Evolutionary conservation across 2,113 vertebrate species (phyloP).

Genomic region (Mesocricetus auratus): DNA sequence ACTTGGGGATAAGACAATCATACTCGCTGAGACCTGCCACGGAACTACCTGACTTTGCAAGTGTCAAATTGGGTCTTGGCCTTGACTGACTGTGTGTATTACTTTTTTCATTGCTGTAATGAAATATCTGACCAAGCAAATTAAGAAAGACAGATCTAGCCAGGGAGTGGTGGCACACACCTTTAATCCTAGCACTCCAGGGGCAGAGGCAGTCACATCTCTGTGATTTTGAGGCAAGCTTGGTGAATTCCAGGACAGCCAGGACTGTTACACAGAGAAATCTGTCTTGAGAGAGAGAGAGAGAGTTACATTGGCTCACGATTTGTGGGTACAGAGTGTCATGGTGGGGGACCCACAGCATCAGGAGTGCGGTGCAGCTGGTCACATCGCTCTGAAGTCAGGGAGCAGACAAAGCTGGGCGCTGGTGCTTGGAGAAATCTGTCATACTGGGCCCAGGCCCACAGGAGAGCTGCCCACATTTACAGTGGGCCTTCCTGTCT

Average conservation of each 20-base stretch:
- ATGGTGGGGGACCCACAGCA: background rate
- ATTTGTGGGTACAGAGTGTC: background rate
- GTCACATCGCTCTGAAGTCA: background rate
- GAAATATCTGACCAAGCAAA: background rate
- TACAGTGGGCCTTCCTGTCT: background rate
- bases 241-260: background rate
- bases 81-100: background rate
- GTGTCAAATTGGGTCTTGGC: background rate
- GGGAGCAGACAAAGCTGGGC: background rate
- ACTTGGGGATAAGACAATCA: background rate
- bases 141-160: background rate
- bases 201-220: background rate
- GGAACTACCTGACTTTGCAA: rapidly evolving
- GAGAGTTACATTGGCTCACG: background rate
- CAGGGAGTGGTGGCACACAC: background rate
- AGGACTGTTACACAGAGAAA: background rate
- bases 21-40: background rate
- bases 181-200: background rate
- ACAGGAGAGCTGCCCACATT: background rate
- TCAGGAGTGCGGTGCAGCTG: too few species aligned
- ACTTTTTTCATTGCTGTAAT: too few species aligned
- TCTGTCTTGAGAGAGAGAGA: background rate
- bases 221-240: background rate
- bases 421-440: background rate
- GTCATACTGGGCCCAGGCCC: background rate